phyloP scores from a whole-genome alignment of 1,140 invertebrate genomes.

The Procambarus virginalis region DNA sequence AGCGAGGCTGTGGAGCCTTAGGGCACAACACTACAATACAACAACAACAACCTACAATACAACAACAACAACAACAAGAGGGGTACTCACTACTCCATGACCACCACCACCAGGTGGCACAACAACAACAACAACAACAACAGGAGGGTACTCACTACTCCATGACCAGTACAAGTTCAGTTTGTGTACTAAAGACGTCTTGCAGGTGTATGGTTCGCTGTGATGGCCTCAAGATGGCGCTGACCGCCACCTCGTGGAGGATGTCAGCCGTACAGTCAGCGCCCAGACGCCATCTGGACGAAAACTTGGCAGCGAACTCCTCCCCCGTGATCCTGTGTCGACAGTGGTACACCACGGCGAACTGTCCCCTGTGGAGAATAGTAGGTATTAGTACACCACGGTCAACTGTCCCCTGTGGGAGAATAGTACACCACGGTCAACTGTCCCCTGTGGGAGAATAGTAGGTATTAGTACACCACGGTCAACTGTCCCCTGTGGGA shows the following conservation, averaged over 20 bases:
- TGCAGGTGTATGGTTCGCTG: constrained; percentile 81
- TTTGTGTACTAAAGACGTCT: constrained; percentile 83
- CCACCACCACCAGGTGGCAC: constrained; percentile 80
- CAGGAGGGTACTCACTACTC: constrained; percentile 80
- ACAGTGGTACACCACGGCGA: constrained; percentile 84
- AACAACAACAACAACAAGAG: too few relatives aligned
- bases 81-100: constrained; percentile 83
- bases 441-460: too few relatives aligned
- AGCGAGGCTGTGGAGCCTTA: too few relatives aligned
- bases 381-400: constrained; percentile 49
- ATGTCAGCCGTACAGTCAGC: constrained; percentile 80
- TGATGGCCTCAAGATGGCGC: constrained; percentile 80
- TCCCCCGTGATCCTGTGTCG: constrained; percentile 78
- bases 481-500: too few relatives aligned
- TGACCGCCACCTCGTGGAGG: constrained; percentile 81
- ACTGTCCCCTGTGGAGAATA: constrained; percentile 80
- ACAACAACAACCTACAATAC: too few relatives aligned
- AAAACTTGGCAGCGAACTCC: constrained; percentile 85
- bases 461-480: too few relatives aligned
- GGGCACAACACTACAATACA: not conserved
- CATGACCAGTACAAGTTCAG: constrained; percentile 83
- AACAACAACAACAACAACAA: not conserved
- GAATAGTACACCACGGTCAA: not conserved
- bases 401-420: too few relatives aligned
- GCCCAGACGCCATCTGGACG: constrained; percentile 80